Base-by-base conservation (phyloP, 1,140 invertebrate species). In the Drosophila gunungcola region DNA sequence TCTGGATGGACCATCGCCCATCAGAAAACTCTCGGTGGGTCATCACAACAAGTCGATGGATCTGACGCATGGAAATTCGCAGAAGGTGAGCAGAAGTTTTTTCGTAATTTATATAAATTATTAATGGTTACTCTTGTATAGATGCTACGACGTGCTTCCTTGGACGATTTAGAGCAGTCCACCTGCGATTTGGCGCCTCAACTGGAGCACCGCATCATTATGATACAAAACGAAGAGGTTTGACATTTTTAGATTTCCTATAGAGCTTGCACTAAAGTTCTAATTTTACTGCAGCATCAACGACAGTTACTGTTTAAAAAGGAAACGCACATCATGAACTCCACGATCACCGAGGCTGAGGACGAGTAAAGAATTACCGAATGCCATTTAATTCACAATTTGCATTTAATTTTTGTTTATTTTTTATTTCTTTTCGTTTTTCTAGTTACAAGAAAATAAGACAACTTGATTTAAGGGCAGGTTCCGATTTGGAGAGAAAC, bases 131-230 rank as follows among this genome's bases (percentile, higher is more conserved):
- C 11, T 52, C 0, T 7, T 4, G 2, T 3, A 10, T 16, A 92
- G 91, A 91, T 92, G 88, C 53, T 95, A 2, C 93, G 96, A 21
- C 94, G 96, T 25, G 95, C 96, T 11, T 96, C 95, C 11, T 86
- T 97, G 45, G 96, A 97, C 81, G 96, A 97, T 78, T 92, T 97
- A 54, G 96, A 97, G 88, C 95, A 96, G 73, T 94, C 95, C 80
- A 94, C 95, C 1, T 97, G 96, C 91, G 95, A 95, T 42, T 91
- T 97, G 57, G 94, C 95, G 13, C 96, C 96, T 0, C 95, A 95
- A 83, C 85, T 96, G 9, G 96, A 97, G 79, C 95, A 96, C 73
- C 93, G 96, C 80, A 97, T 97, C 60, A 92, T 96, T n/a, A 91
- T 96, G 38, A 93, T 96, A 34, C 95, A 94, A 75, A 95, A 94